These are phyloP conservation scores for Halictus quadricinctus DNA, from an alignment of 2,888 invertebrate genomes.

Conservation along the genomic window DNA sequence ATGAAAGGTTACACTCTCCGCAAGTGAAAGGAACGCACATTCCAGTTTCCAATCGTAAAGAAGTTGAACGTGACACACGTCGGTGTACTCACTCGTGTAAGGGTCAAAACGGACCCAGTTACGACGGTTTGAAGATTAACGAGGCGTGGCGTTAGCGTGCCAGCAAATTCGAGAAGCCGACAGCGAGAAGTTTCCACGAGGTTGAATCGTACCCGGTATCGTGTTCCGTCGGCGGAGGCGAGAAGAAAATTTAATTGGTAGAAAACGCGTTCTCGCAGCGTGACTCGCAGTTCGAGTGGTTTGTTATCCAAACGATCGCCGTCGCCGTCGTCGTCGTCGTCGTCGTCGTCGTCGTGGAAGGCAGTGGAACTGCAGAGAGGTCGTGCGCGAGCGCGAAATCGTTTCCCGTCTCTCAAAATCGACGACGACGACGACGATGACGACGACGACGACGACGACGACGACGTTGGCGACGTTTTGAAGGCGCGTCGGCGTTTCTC, in stretches of 20 bases:
- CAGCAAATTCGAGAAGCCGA: neutral
- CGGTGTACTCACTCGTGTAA: neutral
- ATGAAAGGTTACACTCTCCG: neutral
- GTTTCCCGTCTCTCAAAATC: slow-evolving; percentile 18
- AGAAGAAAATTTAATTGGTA: slow-evolving; percentile 53
- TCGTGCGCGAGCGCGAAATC: neutral
- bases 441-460: neutral
- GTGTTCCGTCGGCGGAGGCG: slow-evolving; percentile 5
- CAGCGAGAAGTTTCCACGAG: slow-evolving; percentile 4
- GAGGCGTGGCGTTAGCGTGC: neutral
- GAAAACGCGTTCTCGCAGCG: slow-evolving; percentile 34
- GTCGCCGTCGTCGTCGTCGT: neutral
- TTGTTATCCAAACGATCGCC: slow-evolving; percentile 9
- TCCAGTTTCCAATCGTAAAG: neutral
- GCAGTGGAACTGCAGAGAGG: neutral
- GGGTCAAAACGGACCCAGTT: neutral
- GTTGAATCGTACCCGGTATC: neutral
- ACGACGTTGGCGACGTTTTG: slow-evolving; percentile 4
- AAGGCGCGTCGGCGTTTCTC: neutral
- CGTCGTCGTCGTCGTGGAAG: neutral
- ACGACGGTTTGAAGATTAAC: neutral
- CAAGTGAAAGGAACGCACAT: neutral
- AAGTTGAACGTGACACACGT: neutral
- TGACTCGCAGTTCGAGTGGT: slow-evolving; percentile 7
- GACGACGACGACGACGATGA: neutral